Evolutionary conservation across 1,140 invertebrate genomes (phyloP), one percentile per base, ranked within the genome.

Genomic region (Protaetia brevitarsis): DNA sequence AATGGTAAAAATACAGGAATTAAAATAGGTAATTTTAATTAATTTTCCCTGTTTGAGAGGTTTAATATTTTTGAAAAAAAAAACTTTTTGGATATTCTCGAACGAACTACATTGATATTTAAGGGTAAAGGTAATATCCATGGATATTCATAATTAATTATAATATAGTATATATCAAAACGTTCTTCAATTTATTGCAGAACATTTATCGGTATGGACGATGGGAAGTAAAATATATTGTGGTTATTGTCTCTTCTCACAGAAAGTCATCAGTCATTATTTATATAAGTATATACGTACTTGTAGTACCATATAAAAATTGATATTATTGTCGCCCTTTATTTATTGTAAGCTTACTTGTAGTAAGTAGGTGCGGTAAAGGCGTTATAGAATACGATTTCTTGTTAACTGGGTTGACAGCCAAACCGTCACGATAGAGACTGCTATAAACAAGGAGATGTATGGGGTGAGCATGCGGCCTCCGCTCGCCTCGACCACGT

Each of bases 401-500:
- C 41, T 13, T 1, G 41, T 45, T 8, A 45, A 19, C 8, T 45
- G 41, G 16, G 41, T 45, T 13, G 41, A 21, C 16, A 45, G 16
- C 41, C 41, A 45, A 21, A 45, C 8, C 7, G 41, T 21, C 41
- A 45, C 16, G 3, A 45, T 45, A 10, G 41, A 8, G 13, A 45
- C 23, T 0, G 41, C 41, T 3, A 45, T 45, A 5, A 45, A 21
- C 13, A 45, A 4, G 4, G 41, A 45, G 4, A 19, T 21, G 59
- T 61, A 61, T 2, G 59, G 59, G 8, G 36, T 31, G 13, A 29
- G n/a, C 2, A 65, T 78, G 31, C 7, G 11, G 2, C 11, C 30
- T 10, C 29, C 79, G 2, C 86, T 89, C 8, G 85, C 80, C 72
- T 96, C 86, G 0, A 94, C 87, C 0, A 98, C 92, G 74, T 93